These are phyloP conservation scores for Tachina fera DNA, from an alignment of 2,888 invertebrate species.

Conservation along the genomic window DNA sequence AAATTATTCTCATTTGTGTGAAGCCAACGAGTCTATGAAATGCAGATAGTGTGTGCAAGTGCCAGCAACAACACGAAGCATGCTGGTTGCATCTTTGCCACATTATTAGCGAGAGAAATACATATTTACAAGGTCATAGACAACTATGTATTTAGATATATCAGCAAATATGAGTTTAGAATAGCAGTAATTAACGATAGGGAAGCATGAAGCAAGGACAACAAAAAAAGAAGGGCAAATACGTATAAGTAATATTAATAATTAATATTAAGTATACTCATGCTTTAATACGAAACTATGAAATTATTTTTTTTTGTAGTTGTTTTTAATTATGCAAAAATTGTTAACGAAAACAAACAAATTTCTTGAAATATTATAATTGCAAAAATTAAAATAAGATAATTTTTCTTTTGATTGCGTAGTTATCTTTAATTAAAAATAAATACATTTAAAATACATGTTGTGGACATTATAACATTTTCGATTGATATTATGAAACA, in stretches of 20 bases:
- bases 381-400: too few species aligned
- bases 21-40: conserved; percentile 3
- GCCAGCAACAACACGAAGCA: neutral
- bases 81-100: conserved; percentile 10
- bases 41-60: neutral
- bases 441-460: too few species aligned
- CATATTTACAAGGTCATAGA: conserved; percentile 27
- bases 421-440: too few species aligned
- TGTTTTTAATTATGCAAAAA: too few species aligned
- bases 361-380: too few species aligned
- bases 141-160: neutral
- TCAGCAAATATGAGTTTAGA: neutral
- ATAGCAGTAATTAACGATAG: neutral
- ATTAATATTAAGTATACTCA: neutral
- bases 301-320: too few species aligned
- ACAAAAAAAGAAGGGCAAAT: neutral
- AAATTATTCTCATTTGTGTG: conserved; percentile 37
- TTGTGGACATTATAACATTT: too few species aligned
- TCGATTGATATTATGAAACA: too few species aligned
- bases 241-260: conserved; percentile 16
- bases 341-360: too few species aligned
- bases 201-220: neutral
- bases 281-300: too few species aligned
- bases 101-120: neutral
- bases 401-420: too few species aligned